Conservation (phyloP, 2,797 vertebrate species). For the Kryptolebias ocellatus region DNA sequence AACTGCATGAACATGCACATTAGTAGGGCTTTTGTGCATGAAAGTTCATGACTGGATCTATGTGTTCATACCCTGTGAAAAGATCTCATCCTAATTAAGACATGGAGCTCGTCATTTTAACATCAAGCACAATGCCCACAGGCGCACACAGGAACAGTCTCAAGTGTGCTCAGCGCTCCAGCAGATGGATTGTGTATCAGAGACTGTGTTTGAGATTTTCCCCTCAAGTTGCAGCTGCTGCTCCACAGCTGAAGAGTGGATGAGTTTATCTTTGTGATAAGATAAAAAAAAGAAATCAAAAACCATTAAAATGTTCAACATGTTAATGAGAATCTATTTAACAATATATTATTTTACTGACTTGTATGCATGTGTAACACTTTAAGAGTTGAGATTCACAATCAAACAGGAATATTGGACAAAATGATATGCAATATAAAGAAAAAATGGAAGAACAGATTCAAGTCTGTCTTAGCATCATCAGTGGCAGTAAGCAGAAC, state of each 20-base stretch:
- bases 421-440: neutral
- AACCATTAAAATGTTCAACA: neutral
- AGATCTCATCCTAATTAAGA: constrained; percentile 56
- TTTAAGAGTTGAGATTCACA: neutral
- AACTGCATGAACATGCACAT: neutral
- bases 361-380: no score
- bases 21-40: neutral
- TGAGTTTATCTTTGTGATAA: neutral
- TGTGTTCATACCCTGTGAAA: constrained; percentile 15
- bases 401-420: neutral
- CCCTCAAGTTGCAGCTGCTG: constrained; percentile 31
- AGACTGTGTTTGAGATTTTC: constrained; percentile 5
- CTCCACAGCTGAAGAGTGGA: constrained; percentile 22
- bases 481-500: constrained; percentile 33
- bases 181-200: constrained; percentile 45
- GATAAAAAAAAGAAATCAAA: constrained; percentile 2
- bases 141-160: constrained; percentile 28
- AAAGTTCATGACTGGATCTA: constrained; percentile 7
- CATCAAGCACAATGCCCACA: constrained; percentile 38
- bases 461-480: constrained; percentile 13
- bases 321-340: neutral
- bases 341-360: no score
- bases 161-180: constrained; percentile 28
- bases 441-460: constrained; percentile 2
- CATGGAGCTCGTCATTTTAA: constrained; percentile 46